Evolutionary conservation across 2,888 invertebrate genomes (phyloP), one percentile per base, ranked within the genome.

Genomic region (Agrochola macilenta): DNA sequence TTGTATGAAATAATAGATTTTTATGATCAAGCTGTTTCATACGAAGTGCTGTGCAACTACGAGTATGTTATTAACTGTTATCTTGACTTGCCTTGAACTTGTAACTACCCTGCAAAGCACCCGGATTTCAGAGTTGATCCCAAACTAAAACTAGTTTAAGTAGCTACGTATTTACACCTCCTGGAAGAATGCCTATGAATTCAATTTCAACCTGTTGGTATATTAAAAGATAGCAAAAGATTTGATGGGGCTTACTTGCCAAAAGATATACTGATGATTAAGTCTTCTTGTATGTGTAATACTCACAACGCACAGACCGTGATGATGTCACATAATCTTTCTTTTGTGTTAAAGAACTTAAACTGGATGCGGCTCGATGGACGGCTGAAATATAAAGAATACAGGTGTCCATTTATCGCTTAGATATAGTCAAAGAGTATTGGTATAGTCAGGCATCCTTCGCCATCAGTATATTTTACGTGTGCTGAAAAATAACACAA

Each of bases 351-450:
- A 95, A 86, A 17, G 94, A 94, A 85, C 95, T 95, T 72, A 95
- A 87, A 77, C 94, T 94, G 68, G 95, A 95, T 17, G 94, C 93
- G 17, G 94, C 94, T 79, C 95, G 91, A 78, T 95, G 95, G 79
- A 95, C 95, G 79, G 95, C 95, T 95, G 90, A 17, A 94, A 92
- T 35, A 26, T 64, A 35, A 35, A 20, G 20, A 52, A 66, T 7
- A 63, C 17, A 20, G 7, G 17, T 74, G 20, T 65, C 49, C 17
- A 23, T 57, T 49, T 23, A 46, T 54, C 5, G n/a, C 7, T 30
- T 30, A 17, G 57, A 35, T 35, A 35, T 35, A 35, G 35, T 35
- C 35, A 35, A 35, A 35, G 35, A 35, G 35, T 35, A 35, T 35
- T 35, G 35, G 58, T 30, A 66, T 12, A 39, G n/a, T 20, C n/a